Evolutionary conservation across 2,888 invertebrate species (phyloP).

Genomic region (Gisinianus flammeolus): DNA sequence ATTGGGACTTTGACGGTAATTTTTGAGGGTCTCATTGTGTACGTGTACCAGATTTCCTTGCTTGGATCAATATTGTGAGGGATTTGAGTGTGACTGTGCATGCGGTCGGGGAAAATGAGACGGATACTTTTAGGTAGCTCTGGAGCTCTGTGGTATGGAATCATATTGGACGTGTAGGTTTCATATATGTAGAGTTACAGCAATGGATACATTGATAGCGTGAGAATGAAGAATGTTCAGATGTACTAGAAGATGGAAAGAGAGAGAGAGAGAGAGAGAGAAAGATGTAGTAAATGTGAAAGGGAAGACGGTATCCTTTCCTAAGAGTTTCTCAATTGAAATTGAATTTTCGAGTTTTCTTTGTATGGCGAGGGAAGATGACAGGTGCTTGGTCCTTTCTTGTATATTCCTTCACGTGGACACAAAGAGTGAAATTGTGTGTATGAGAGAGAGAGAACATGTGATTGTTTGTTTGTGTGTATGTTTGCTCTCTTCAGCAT

Average conservation of each 20-base stretch:
- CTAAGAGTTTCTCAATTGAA: background rate
- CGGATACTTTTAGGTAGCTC: too few relatives aligned
- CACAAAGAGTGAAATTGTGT: background rate
- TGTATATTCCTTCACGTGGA: background rate
- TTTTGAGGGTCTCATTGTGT: too few relatives aligned
- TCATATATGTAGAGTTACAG: too few relatives aligned
- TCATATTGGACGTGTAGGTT: too few relatives aligned
- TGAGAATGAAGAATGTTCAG: too few relatives aligned
- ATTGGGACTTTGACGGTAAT: too few relatives aligned
- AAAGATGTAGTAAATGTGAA: background rate
- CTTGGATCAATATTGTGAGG: too few relatives aligned
- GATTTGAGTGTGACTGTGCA: too few relatives aligned
- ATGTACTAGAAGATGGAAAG: background rate
- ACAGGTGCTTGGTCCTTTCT: slow-evolving; percentile 1
- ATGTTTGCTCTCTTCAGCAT: background rate
- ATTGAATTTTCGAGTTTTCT: slow-evolving; percentile 5
- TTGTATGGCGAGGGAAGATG: background rate
- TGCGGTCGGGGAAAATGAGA: too few relatives aligned
- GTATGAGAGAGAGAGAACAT: background rate
- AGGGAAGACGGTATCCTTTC: background rate
- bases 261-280: background rate
- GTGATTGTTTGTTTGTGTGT: background rate
- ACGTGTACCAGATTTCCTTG: too few relatives aligned
- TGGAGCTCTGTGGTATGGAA: too few relatives aligned
- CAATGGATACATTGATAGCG: too few relatives aligned